Base-by-base conservation (phyloP, 2,797 vertebrate species). In the Manis javanica region DNA sequence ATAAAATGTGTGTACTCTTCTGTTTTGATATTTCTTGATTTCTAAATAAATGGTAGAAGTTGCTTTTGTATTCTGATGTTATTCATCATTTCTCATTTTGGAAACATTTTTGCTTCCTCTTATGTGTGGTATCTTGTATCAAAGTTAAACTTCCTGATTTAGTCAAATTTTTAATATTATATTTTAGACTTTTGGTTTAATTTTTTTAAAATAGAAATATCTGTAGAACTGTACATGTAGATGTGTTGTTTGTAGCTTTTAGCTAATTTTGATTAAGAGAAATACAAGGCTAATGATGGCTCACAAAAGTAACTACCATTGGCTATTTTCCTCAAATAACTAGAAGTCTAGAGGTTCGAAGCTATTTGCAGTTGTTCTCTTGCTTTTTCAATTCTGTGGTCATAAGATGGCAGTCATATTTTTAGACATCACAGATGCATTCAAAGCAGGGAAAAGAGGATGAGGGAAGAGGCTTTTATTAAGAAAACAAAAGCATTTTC, bases 61-160 rank as follows among this genome's bases (percentile, higher is more conserved):
- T 90, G 46, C 78, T 93, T 90, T 87, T 92, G 77, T 92, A 72
- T 49, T 86, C 71, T 87, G 15, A 24, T 83, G 31, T 89, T 93
- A 96, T 92, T 68, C 24, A 87, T 68, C 24, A 90, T 72, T 89
- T 68, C 21, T 39, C 74, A 39, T 84, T 95, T 95, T 95, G 82
- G 68, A 82, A 74, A 86, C 39, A 68, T 82, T 87, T 93, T 90
- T 2, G 74, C 1, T 4, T 92, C 37, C 82, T 46, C 5, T 68
- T 87, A 34, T 13, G 12, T 77, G 24, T 83, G 46, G 3, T 83
- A 21, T 59, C 7, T 83, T 94, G 7, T 87, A 63, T 24, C 82
- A 21, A 94, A 85, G 24, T 75, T 85, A 59, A 55, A 72, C 21
- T 81, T 89, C 85, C 91, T 94, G 42, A 51, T 78, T 87, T 94